These are phyloP conservation scores for Heliconius congener DNA, from an alignment of 1,140 invertebrate genomes.

Conservation along the genomic window DNA sequence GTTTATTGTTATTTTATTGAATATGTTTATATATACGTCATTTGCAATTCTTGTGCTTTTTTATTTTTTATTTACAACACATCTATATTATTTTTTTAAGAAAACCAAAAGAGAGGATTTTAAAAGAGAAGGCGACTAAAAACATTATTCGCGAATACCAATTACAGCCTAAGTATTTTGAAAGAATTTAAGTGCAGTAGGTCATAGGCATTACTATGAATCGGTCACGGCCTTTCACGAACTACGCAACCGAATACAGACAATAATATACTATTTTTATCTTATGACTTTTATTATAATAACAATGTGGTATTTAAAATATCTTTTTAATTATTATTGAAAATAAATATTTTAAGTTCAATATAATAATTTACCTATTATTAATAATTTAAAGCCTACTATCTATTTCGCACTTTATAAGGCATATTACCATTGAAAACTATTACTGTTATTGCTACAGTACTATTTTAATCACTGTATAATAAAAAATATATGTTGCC, in stretches of 20 bases:
- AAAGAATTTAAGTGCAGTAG: constrained; percentile 31
- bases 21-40: no score
- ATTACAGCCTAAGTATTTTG: not conserved
- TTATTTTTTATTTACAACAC: no score
- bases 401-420: not conserved
- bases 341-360: no score
- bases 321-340: not conserved
- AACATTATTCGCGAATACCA: not conserved
- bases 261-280: not conserved
- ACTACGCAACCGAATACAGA: constrained; percentile 1
- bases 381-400: not conserved
- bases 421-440: not conserved
- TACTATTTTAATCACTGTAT: not conserved
- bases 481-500: not conserved
- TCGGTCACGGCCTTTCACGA: constrained; percentile 36
- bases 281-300: not conserved
- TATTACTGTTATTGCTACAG: not conserved
- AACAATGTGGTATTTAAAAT: not conserved
- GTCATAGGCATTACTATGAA: constrained; percentile 26
- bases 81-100: no score
- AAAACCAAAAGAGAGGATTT: no score
- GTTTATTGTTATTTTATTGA: no score
- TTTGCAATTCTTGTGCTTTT: no score
- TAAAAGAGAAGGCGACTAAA: not conserved
- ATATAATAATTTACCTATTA: not conserved